Base-by-base conservation (phyloP, 2,888 invertebrate species). In the Saturnia japonica region DNA sequence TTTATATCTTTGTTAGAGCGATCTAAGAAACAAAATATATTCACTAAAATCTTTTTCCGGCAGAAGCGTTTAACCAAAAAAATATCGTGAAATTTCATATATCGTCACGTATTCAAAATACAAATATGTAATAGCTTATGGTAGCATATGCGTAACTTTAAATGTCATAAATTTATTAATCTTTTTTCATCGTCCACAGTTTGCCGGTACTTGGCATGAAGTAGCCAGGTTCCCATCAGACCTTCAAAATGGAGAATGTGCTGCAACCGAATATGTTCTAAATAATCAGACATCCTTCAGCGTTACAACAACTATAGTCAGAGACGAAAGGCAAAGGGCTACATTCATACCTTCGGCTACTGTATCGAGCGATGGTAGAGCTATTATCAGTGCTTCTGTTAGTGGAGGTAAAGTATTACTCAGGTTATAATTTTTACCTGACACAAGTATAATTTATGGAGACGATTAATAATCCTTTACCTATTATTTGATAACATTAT, bases 191-290 rank as follows among this genome's bases (percentile, higher is more conserved):
- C 70, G n/a, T 57, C 75, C 78, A 12, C 78, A 94, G 93, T 93
- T 92, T 69, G n/a, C 79, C 4, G 93, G 91, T 0, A 73, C 77
- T 0, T 94, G 94, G 94, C 82, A 88, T 68, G 93, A 93, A 78
- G 75, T 86, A 1, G 82, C 88, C 0, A 81, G 91, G 2, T 93
- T 87, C 83, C 93, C 94, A 0, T 91, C 91, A 7, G 85, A 84
- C 19, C 71, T 89, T 0, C 89, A 90, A 79, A 77, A 78, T 1
- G 92, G 92, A 0, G 85, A 87, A 71, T 94, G 94, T 71, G 78
- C 82, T 0, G 73, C 81, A 16, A 80, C 76, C 1, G 70, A 79
- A 9, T 85, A 83, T 67, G 57, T 45, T 0, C 12, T 77, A 0
- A 74, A 69, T 34, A 73, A 73, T 19, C 71, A 74, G 22, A 82